Evolutionary conservation across 2,888 invertebrate genomes (phyloP).

Genomic region (Glyphotaelius pellucidus): DNA sequence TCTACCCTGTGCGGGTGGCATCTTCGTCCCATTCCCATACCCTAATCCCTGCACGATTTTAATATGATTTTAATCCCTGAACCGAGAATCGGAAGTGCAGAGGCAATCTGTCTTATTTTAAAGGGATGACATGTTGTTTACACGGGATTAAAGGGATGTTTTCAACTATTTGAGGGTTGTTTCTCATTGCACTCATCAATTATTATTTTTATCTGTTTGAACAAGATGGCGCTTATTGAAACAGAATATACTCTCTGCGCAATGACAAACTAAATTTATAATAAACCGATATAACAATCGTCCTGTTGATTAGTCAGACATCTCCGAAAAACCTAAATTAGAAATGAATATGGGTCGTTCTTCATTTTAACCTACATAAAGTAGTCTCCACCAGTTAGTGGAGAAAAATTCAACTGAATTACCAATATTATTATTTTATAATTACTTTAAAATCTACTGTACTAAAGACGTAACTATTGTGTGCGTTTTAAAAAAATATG

Average conservation of each 20-base stretch:
- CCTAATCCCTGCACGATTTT: neutral
- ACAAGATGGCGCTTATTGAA: neutral
- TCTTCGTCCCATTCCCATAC: neutral
- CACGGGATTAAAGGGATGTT: neutral
- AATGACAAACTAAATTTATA: neutral
- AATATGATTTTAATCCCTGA: neutral
- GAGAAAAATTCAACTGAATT: too few species aligned
- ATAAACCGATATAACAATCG: too few species aligned
- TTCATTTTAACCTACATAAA: too few species aligned
- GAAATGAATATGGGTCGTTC: too few species aligned
- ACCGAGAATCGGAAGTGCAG: neutral
- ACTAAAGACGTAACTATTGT: too few species aligned
- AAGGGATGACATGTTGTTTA: neutral
- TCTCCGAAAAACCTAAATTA: too few species aligned
- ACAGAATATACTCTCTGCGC: neutral
- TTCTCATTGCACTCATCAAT: neutral
- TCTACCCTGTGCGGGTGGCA: neutral
- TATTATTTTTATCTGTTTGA: neutral
- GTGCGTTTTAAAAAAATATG: too few species aligned
- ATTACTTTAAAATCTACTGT: too few species aligned
- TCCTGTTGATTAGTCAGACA: too few species aligned
- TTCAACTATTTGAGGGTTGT: neutral
- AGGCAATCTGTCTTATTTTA: constrained; percentile 6
- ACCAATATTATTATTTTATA: too few species aligned
- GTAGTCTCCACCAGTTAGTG: too few species aligned